Conservation (phyloP, 2,113 vertebrate genomes). For the Turdus rufiventris region DNA sequence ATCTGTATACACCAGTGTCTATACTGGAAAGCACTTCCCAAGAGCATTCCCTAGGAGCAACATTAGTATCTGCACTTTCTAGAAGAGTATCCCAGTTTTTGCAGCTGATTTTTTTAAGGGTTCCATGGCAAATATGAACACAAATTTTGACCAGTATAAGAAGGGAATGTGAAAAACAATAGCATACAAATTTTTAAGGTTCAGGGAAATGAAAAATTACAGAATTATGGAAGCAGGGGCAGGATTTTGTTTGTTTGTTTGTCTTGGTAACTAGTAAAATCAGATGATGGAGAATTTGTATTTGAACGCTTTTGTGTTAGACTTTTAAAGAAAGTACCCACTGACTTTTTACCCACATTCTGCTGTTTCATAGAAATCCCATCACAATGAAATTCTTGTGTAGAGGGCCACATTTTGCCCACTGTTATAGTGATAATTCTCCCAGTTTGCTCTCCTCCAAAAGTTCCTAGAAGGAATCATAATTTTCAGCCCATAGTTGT, state of each 20-base stretch:
- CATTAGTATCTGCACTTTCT: background rate
- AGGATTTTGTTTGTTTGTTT: background rate
- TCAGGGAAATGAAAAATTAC: background rate
- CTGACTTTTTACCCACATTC: background rate
- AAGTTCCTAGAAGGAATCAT: background rate
- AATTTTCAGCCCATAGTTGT: background rate
- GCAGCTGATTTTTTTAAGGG: background rate
- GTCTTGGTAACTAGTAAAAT: background rate
- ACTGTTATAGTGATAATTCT: background rate
- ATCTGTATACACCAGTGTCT: background rate
- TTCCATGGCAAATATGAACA: background rate
- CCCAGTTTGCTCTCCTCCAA: background rate
- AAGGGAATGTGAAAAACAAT: background rate
- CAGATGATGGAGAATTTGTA: background rate
- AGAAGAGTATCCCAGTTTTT: background rate
- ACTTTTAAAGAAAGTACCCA: background rate
- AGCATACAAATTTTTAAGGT: background rate
- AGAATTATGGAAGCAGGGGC: rapidly evolving
- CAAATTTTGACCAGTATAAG: background rate
- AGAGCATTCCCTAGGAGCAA: rapidly evolving
- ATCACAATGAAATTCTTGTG: background rate
- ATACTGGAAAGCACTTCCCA: too few species aligned
- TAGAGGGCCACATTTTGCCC: background rate
- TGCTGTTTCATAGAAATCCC: background rate
- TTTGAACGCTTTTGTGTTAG: background rate